Base-by-base conservation (phyloP, 2,888 invertebrate genomes). In the Apeira syringaria region DNA sequence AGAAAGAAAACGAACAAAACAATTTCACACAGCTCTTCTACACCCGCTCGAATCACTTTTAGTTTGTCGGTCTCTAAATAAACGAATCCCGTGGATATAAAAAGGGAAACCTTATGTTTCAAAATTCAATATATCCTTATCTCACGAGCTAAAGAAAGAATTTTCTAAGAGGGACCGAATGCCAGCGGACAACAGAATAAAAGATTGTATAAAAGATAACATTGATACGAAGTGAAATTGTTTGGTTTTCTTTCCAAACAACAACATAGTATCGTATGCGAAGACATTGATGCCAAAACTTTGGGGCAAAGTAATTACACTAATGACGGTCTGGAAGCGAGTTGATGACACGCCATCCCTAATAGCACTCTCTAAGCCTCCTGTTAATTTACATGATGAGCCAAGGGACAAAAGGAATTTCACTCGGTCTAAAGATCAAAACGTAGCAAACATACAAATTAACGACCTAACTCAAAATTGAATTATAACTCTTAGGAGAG, bases 121-220 rank as follows among this genome's bases (percentile, higher is more conserved):
- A 76, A 80, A 85, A 83, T 81, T 83, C 78, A 82, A 83, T 84
- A 81, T 79, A 70, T 74, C 61, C 70, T 75, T 74, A 78, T 80
- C 76, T 79, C 54, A 55, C 63, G 61, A 69, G 62, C 67, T 66
- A 69, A 60, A 59, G 64, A 71, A 68, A 68, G 56, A 74, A 71
- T 72, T 67, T 68, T 72, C 59, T 60, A 56, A 72, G 67, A 74
- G 63, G 66, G 59, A 65, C 57, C 62, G 64, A 64, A 59, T 59
- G 63, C 53, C 53, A 63, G 59, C 74, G 68, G 64, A 77, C 70
- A 74, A 76, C 76, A 71, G 74, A 74, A 76, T 79, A 75, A 75
- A 74, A 64, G 69, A 69, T 74, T 4, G 30, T 47, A 77, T 82
- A 81, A 82, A 83, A 81, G 76, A 80, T 83, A 83, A 82, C 78